Evolutionary conservation across 1,140 invertebrate genomes (phyloP).

Genomic region (Zaprionus kolodkinae): DNA sequence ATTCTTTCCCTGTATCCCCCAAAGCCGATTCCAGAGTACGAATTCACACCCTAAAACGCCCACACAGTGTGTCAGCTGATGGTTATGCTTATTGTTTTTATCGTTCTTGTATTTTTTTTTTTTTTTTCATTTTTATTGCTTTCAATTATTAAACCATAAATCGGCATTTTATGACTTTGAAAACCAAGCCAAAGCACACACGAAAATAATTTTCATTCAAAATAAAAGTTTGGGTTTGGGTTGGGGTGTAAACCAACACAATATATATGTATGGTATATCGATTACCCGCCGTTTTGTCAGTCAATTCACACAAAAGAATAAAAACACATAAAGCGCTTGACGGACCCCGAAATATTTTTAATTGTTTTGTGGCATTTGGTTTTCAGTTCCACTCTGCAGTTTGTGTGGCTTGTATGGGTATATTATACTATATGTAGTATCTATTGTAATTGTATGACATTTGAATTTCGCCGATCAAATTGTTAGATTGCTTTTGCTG

Average conservation of each 20-base stretch:
- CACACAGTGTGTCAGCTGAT: conserved; percentile 38
- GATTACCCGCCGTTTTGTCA: conserved; percentile 24
- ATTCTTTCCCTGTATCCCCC: conserved; percentile 24
- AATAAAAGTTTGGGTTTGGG: conserved; percentile 26
- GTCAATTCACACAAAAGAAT: conserved; percentile 12
- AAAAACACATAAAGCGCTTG: neutral
- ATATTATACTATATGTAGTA: neutral
- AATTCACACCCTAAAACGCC: conserved; percentile 54
- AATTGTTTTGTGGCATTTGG: conserved; percentile 26
- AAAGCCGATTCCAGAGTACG: conserved; percentile 9
- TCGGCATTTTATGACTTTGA: conserved; percentile 64
- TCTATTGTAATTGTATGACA: neutral
- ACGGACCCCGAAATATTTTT: conserved; percentile 17
- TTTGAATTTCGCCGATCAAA: neutral
- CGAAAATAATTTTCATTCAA: conserved; percentile 42
- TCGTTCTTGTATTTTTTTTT: neutral
- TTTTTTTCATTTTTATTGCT: conserved; percentile 55
- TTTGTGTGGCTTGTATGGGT: neutral
- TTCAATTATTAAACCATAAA: conserved; percentile 78
- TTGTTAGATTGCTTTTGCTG: conserved; percentile 1
- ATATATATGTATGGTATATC: conserved; percentile 10
- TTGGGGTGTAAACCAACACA: conserved; percentile 37
- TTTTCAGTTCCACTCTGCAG: neutral
- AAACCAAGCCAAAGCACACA: conserved; percentile 28
- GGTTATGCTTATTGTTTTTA: conserved; percentile 33